Conservation (phyloP, 1,140 invertebrate genomes). For the Caerostris darwini region DNA sequence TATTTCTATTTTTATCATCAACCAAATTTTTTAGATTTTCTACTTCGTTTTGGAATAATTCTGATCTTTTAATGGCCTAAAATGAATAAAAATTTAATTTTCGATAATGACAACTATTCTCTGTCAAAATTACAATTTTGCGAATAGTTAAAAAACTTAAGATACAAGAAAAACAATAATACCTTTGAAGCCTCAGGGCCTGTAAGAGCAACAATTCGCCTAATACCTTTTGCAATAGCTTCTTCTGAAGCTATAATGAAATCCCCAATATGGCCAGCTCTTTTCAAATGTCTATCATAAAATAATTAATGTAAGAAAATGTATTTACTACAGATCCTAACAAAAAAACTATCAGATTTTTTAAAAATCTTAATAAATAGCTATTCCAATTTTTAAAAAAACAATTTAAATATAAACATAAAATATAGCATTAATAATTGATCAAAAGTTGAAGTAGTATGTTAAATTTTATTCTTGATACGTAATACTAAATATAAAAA, state of each 20-base stretch:
- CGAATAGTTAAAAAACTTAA: background rate
- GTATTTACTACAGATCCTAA: too few species aligned
- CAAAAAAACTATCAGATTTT: too few species aligned
- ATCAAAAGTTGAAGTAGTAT: too few species aligned
- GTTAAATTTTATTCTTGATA: too few species aligned
- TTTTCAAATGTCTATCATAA: slow-evolving; percentile 78
- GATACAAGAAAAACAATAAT: background rate
- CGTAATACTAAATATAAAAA: too few species aligned
- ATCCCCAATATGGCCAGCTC: slow-evolving; percentile 84
- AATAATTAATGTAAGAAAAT: background rate
- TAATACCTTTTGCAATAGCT: slow-evolving; percentile 98
- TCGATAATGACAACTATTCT: background rate
- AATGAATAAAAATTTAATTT: slow-evolving; percentile 69
- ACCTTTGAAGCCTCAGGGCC: slow-evolving; percentile 94
- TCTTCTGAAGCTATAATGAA: slow-evolving; percentile 98
- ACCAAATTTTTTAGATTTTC: slow-evolving; percentile 86
- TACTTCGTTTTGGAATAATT: slow-evolving; percentile 89
- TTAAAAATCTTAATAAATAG: too few species aligned
- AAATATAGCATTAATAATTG: too few species aligned
- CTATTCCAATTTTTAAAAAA: too few species aligned
- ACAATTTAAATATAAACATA: too few species aligned
- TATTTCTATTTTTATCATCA: slow-evolving; percentile 81
- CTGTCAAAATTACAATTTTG: background rate
- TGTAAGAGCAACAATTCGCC: slow-evolving; percentile 97
- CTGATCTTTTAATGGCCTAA: slow-evolving; percentile 89